Percentiles rank a stretch among this genome's conserved stretches.
phyloP scores from a whole-genome alignment of 2,113 vertebrate genomes.

The Channa argus region DNA sequence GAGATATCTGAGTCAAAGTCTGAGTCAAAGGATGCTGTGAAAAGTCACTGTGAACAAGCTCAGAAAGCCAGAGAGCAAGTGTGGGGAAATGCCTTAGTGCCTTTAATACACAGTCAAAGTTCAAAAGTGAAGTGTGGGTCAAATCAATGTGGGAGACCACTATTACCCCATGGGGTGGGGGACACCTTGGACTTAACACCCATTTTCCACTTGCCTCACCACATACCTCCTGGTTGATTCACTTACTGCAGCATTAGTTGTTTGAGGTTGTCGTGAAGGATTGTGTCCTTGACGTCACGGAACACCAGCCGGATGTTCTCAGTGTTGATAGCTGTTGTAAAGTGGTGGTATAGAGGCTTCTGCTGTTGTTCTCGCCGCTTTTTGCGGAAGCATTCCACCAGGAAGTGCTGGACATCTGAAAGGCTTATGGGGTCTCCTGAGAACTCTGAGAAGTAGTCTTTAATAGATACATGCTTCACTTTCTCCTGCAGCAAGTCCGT shows the following conservation, averaged over 20 bases:
- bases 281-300: conserved; percentile 98
- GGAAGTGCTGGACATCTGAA: conserved; percentile 92
- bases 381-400: conserved; percentile 95
- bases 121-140: conserved; percentile 32
- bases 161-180: conserved; percentile 5
- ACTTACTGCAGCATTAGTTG: conserved; percentile 97
- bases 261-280: conserved; percentile 98
- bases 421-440: conserved; percentile 87
- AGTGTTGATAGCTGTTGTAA: conserved; percentile 99
- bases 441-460: conserved; percentile 95
- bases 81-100: conserved; percentile 51
- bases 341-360: conserved; percentile 98
- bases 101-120: conserved; percentile 64
- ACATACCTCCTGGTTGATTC: neutral
- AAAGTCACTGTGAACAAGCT: conserved; percentile 54
- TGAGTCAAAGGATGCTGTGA: neutral
- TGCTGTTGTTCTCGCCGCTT: conserved; percentile 94
- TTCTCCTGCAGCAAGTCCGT: conserved; percentile 98
- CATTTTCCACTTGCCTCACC: neutral
- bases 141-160: conserved; percentile 1
- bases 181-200: conserved; percentile 16
- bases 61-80: conserved; percentile 56
- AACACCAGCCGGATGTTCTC: conserved; percentile 98
- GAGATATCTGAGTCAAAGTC: neutral
- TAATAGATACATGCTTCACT: conserved; percentile 92